Percentiles rank a stretch among this genome's conserved stretches.
Evolutionary conservation across 2,888 invertebrate genomes (phyloP).

Genomic region (Thumatha senex): DNA sequence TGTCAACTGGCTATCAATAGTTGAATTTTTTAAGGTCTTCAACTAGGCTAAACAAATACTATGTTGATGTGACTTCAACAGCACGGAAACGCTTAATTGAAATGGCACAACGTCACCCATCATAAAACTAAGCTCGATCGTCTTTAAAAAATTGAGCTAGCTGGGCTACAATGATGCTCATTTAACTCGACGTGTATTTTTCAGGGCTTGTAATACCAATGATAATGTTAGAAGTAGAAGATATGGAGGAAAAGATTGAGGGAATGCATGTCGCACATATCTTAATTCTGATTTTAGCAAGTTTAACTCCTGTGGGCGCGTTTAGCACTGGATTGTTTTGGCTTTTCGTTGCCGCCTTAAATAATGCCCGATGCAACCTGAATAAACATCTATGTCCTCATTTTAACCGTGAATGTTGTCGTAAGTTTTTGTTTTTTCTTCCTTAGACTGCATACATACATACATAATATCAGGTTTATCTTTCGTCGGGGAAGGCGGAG

Average conservation of each 20-base stretch:
- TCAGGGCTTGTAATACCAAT: slow-evolving; percentile 12
- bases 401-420: slow-evolving; percentile 7
- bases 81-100: no score
- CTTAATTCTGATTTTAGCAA: neutral
- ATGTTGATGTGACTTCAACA: no score
- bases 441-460: no score
- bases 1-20: no score
- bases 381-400: slow-evolving; percentile 15
- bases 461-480: no score
- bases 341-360: slow-evolving; percentile 10
- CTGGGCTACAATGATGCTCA: no score
- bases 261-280: neutral
- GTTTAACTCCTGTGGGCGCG: slow-evolving; percentile 10
- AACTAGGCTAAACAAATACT: no score
- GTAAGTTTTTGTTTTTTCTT: slow-evolving; percentile 13
- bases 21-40: no score
- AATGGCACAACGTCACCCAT: no score
- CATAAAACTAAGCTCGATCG: no score
- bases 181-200: neutral
- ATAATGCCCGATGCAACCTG: slow-evolving; percentile 16
- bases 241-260: rapidly evolving
- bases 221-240: slow-evolving; percentile 1
- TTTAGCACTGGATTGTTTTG: slow-evolving; percentile 5
- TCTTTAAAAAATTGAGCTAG: no score
- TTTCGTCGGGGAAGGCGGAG: no score